Base-by-base conservation (phyloP, 2,113 vertebrate species). In the Sapayoa aenigma region DNA sequence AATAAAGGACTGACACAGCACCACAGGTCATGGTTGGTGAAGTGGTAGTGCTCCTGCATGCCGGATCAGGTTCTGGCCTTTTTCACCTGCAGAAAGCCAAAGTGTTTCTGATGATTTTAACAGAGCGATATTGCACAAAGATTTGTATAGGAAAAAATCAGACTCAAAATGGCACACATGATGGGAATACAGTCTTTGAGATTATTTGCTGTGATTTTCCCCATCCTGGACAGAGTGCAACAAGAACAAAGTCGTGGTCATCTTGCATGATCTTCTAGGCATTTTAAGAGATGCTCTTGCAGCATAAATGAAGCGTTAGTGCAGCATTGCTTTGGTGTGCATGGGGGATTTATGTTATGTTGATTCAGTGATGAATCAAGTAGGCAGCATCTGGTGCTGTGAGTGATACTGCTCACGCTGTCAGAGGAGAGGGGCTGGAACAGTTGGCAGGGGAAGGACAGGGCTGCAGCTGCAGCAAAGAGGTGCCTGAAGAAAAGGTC, bases 331-430 rank as follows among this genome's bases (percentile, higher is more conserved):
- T 92, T 68, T 82, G 65, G 53, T 18, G 1, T 90, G 28, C 85
- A 53, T 76, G 47, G 31, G 81, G 68, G 69, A 92, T 90, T 95
- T 96, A 42, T 93, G 89, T 93, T 90, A 47, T 87, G 87, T 90
- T 33, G 58, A 90, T 66, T 60, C 37, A 82, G 33, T 74, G 90
- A 80, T 79, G 75, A 79, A 93, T 85, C 87, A 60, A 69, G 89
- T 31, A 74, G 63, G 94, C 84, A 85, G 37, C 69, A 44, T 68
- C 89, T 73, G 60, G 56, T 80, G 87, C 85, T 88, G 31, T 30
- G 87, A 74, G 75, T 18, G 10, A 58, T 71, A 31, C 69, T 89
- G 89, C 87, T 90, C n/a, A 46, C 1, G 4, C 78, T 55, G 81
- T 31, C 15, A 53, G 90, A 33, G 86, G 74, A 91, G 77, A 80